These are phyloP conservation scores for Lepus timidus DNA, from an alignment of 2,113 vertebrate species.

Conservation along the genomic window DNA sequence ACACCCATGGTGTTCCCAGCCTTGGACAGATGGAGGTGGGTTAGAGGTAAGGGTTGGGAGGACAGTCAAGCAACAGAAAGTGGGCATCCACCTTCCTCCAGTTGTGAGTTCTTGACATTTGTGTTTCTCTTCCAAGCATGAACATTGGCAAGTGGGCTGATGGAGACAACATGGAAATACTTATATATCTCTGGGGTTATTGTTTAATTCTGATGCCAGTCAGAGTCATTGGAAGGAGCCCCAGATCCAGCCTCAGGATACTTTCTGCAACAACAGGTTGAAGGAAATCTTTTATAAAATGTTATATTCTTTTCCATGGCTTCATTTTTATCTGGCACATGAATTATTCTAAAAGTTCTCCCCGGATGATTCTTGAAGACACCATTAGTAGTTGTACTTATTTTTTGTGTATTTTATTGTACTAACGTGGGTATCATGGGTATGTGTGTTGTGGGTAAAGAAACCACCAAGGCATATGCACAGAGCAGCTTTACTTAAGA, in stretches of 20 bases:
- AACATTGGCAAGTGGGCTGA: not conserved
- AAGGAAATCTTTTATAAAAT: not conserved
- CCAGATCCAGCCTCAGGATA: not conserved
- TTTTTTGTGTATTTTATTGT: not conserved
- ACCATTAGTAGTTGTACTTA: not conserved
- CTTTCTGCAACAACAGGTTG: not conserved
- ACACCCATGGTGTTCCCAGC: accelerated
- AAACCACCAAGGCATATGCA: not conserved
- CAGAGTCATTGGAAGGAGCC: not conserved
- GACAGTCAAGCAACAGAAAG: not conserved
- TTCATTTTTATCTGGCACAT: not conserved
- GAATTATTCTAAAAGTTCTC: not conserved
- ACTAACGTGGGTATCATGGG: not conserved
- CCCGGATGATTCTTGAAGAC: not conserved
- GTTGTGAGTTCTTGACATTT: not conserved
- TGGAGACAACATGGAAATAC: not conserved
- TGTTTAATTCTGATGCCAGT: not conserved
- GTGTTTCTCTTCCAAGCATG: not conserved
- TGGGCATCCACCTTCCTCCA: not conserved
- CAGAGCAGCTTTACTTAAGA: not conserved
- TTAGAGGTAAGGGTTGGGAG: not conserved
- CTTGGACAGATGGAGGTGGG: too few relatives aligned
- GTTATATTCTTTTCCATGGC: not conserved
- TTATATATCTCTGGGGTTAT: not conserved
- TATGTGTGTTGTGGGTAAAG: not conserved